These are phyloP conservation scores for Drosophila equinoxialis DNA, from an alignment of 1,140 invertebrate genomes.

Conservation along the genomic window DNA sequence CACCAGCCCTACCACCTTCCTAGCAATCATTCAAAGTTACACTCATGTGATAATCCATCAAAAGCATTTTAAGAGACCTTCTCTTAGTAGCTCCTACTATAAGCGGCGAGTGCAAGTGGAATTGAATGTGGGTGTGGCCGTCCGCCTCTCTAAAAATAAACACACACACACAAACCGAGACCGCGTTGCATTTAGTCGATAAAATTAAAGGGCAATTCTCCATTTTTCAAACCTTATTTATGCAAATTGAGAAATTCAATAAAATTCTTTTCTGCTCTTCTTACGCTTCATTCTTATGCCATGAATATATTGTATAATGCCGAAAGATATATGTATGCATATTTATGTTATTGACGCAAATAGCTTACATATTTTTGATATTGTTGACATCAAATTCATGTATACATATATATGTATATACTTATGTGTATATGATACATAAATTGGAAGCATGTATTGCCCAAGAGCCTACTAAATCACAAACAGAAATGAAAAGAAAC, in stretches of 20 bases:
- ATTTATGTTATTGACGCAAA: slow-evolving; percentile 39
- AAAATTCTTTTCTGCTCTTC: slow-evolving; percentile 1
- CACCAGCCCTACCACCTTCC: no score
- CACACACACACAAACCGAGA: background rate
- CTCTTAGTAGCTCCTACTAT: no score
- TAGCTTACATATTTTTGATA: slow-evolving; percentile 30
- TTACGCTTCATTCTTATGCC: background rate
- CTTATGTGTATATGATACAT: slow-evolving; percentile 25
- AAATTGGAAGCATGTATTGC: slow-evolving; percentile 16
- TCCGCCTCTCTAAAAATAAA: slow-evolving; percentile 8
- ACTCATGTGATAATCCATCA: slow-evolving; percentile 1
- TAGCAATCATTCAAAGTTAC: no score
- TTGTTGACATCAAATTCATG: slow-evolving; percentile 40
- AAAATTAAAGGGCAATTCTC: slow-evolving; percentile 4
- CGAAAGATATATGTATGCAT: background rate
- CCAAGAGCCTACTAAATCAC: slow-evolving; percentile 17
- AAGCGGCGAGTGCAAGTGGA: background rate
- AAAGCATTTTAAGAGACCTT: background rate
- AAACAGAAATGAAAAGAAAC: slow-evolving; percentile 14
- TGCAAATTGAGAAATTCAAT: slow-evolving; percentile 8
- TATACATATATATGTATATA: background rate
- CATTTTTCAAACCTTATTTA: background rate
- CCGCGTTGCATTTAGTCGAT: slow-evolving; percentile 8
- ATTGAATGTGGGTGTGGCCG: background rate
- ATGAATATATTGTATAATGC: slow-evolving; percentile 1